Base-by-base conservation (phyloP, 2,797 vertebrate genomes). In the Gymnoscopelus braueri region DNA sequence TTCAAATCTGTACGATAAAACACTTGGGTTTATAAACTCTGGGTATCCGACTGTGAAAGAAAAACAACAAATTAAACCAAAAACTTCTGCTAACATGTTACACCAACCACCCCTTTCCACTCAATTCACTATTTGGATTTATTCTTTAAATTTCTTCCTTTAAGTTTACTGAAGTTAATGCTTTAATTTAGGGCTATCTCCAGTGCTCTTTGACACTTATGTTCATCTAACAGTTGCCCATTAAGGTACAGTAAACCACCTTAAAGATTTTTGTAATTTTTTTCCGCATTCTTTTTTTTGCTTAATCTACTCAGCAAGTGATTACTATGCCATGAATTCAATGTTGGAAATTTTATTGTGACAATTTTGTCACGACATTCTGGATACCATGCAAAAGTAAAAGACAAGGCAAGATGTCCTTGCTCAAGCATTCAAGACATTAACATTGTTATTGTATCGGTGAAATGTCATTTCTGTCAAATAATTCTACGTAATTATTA, bases 191-290 rank as follows among this genome's bases (percentile, higher is more conserved):
- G 88, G 89, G 90, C 77, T 87, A 92, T 84, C 89, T 90, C 89
- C 83, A 85, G 85, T 91, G 91, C 90, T 91, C 88, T 93, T 93
- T 93, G 92, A 92, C 93, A 95, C 91, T 92, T 93, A 94, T 88
- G 90, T 91, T 92, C 85, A 89, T 91, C 91, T 94, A 93, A 86
- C 85, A 81, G 85, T 88, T 87, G 89, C 89, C 92, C 92, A 82
- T 86, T 89, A 92, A 93, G 91, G 93, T 95, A 94, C 94, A 94
- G 93, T 93, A 94, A 91, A 90, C 92, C 90, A 92, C 92, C 92
- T 88, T 90, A 72, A 72, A 82, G 86, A 89, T 88, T 19, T 87
- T 81, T 84, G 74, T 79, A 82, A 75, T 75, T 85, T 79, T 56
- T 84, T 79, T 26, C 70, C 9, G 35, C 39, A 75, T 75, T 63